A percentile compares a stretch with the other conserved stretches of the same genome.
Conservation (phyloP, 2,888 invertebrate genomes). For the Drosophila gaucha region DNA sequence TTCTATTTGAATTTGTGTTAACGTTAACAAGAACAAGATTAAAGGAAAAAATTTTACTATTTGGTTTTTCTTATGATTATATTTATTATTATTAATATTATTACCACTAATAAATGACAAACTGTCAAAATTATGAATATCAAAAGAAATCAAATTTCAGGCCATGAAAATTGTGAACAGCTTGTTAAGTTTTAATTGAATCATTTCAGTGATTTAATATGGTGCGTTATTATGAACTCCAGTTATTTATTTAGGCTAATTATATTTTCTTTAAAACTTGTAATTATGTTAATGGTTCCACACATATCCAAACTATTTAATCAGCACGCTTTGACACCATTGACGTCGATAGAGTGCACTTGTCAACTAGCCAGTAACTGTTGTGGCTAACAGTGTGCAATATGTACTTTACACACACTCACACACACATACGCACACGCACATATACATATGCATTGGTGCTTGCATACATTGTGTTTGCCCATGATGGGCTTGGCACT, state of each 20-base stretch:
- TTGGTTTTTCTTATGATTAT: too few species aligned
- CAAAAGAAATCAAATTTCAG: neutral
- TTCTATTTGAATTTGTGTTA: too few species aligned
- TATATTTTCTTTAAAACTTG: neutral
- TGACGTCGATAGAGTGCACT: constrained; percentile 26
- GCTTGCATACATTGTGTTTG: constrained; percentile 24
- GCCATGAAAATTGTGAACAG: too few species aligned
- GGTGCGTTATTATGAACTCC: too few species aligned
- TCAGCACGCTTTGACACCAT: constrained; percentile 26
- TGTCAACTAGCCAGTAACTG: constrained; percentile 35
- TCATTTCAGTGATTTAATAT: neutral
- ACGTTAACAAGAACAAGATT: too few species aligned
- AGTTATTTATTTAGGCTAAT: constrained; percentile 7
- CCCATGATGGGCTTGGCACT: constrained; percentile 33
- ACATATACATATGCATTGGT: neutral
- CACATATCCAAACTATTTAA: constrained; percentile 6
- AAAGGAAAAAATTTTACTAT: too few species aligned
- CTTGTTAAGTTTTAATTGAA: neutral
- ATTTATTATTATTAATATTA: too few species aligned
- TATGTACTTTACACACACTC: constrained; percentile 5
- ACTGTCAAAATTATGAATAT: too few species aligned
- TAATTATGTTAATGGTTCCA: constrained; percentile 15
- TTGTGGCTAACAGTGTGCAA: constrained; percentile 27
- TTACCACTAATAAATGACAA: too few species aligned
- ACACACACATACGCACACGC: neutral